Conservation (phyloP, 2,113 vertebrate species). For the Hippocampus mohnikei region DNA sequence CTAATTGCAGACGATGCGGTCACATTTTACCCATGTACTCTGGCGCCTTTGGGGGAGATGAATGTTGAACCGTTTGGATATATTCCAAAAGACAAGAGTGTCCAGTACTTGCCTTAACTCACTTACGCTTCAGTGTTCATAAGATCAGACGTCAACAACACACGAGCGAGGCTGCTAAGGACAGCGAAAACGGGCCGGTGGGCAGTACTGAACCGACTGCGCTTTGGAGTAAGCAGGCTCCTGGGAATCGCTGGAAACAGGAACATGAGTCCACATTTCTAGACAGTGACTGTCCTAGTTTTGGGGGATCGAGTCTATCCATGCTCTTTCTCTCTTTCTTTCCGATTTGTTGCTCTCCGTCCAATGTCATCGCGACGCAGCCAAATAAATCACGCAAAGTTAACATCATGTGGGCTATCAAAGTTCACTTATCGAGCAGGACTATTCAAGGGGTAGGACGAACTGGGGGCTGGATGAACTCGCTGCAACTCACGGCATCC, state of each 20-base stretch:
- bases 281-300: constrained; percentile 67
- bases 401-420: constrained; percentile 57
- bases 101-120: neutral
- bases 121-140: neutral
- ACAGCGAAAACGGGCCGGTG: constrained; percentile 34
- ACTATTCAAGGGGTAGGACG: constrained; percentile 34
- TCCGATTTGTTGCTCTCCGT: constrained; percentile 13
- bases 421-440: constrained; percentile 52
- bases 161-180: neutral
- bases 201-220: constrained; percentile 27
- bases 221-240: constrained; percentile 25
- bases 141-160: neutral
- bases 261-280: constrained; percentile 64
- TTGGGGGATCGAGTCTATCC: constrained; percentile 41
- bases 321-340: constrained; percentile 23
- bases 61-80: neutral
- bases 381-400: constrained; percentile 59
- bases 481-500: constrained; percentile 19
- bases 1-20: neutral
- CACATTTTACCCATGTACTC: neutral
- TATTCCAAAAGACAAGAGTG: neutral
- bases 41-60: neutral
- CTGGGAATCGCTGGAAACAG: constrained; percentile 36
- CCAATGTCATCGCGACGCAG: constrained; percentile 19
- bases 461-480: constrained; percentile 15